phyloP scores from a whole-genome alignment of 2,797 vertebrate species.

The Rhinogobio ventralis region DNA sequence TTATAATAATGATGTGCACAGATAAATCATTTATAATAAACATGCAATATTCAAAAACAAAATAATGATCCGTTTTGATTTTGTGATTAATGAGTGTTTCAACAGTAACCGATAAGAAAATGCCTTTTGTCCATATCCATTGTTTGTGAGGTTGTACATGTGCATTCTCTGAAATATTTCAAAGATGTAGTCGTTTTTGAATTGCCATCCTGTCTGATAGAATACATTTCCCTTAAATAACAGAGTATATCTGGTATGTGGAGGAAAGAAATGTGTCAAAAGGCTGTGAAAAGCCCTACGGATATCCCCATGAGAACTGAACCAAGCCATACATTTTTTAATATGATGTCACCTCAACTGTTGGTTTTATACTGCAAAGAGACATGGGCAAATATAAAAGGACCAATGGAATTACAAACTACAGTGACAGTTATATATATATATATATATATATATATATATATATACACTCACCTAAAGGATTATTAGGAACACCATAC shows the following conservation, averaged over 20 bases:
- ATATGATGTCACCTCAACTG: background rate
- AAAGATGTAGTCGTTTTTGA: background rate
- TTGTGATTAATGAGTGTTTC: background rate
- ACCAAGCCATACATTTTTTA: conserved; percentile 11
- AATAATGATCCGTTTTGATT: background rate
- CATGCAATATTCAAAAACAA: background rate
- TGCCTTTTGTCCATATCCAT: background rate
- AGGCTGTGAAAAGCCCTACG: conserved; percentile 6
- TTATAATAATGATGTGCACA: background rate
- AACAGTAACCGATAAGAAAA: background rate
- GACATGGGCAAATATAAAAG: background rate
- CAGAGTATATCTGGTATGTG: background rate
- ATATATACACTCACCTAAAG: too few species aligned
- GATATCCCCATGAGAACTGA: background rate
- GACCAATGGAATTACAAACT: background rate
- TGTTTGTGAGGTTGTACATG: background rate
- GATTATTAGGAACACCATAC: too few species aligned
- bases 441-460: too few species aligned
- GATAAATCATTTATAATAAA: background rate
- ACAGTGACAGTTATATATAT: background rate
- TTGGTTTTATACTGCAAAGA: conserved; percentile 1
- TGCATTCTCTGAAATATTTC: background rate
- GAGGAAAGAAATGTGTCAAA: conserved; percentile 13
- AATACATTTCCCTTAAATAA: background rate
- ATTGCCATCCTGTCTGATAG: too few species aligned